Conservation (phyloP, 2,888 invertebrate species). For the Mesoligia furuncula region DNA sequence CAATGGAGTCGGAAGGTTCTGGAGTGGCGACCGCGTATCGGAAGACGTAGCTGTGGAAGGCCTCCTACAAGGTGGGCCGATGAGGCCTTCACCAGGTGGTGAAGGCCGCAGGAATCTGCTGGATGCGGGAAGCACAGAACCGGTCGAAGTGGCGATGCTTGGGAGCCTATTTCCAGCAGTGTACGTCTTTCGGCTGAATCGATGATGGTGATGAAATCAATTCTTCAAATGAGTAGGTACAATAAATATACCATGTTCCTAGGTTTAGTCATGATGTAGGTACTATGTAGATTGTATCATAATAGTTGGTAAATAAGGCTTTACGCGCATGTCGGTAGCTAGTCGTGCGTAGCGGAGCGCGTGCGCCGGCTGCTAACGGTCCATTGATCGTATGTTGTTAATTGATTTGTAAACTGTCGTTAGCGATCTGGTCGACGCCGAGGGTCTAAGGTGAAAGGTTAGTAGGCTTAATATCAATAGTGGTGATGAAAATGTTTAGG, state of each 20-base stretch:
- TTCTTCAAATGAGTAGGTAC: neutral
- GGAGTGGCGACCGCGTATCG: neutral
- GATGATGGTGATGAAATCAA: neutral
- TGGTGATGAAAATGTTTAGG: neutral
- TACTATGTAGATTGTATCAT: neutral
- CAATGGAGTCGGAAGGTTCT: neutral
- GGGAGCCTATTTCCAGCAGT: neutral
- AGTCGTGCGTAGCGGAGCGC: conserved; percentile 76
- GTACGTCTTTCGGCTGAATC: neutral
- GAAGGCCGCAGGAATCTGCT: neutral
- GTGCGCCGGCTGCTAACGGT: conserved; percentile 62
- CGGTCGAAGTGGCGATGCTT: neutral
- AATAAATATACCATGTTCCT: neutral
- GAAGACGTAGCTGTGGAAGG: neutral
- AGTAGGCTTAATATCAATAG: neutral
- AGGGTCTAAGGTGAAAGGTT: neutral
- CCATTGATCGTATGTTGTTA: conserved; percentile 61
- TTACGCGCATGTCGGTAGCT: conserved; percentile 71
- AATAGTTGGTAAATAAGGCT: conserved; percentile 52
- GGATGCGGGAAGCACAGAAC: neutral
- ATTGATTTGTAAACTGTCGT: conserved; percentile 63
- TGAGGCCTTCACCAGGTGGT: no score
- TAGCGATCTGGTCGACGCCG: conserved; percentile 5
- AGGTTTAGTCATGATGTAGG: neutral
- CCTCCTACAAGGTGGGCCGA: neutral